Evolutionary conservation across 2,888 invertebrate genomes (phyloP).

Genomic region (Erpobdella octoculata): DNA sequence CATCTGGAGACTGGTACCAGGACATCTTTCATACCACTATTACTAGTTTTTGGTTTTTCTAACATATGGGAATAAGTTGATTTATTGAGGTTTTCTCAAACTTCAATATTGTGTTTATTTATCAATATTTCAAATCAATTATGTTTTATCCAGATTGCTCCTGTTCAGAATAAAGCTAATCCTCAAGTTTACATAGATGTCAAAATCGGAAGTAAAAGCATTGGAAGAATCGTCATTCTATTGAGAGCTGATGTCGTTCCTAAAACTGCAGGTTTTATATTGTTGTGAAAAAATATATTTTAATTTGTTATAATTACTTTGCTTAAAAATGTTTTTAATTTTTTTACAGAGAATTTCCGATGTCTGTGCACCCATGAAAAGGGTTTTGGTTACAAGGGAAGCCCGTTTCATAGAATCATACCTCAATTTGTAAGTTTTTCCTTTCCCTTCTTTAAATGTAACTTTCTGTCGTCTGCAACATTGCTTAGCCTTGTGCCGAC

Average conservation of each 20-base stretch:
- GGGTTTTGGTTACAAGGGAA: conserved; percentile 88
- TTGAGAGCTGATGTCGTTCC: conserved; percentile 86
- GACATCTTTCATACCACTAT: too few relatives aligned
- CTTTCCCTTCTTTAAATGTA: not conserved
- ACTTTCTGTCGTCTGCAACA: too few relatives aligned
- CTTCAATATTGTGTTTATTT: too few relatives aligned
- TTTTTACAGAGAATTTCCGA: conserved; percentile 66
- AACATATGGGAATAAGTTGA: too few relatives aligned
- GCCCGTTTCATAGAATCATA: conserved; percentile 82
- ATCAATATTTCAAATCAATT: not conserved
- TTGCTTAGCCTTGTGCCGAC: too few relatives aligned
- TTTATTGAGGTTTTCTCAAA: too few relatives aligned
- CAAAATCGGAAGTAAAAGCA: conserved; percentile 75
- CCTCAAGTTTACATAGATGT: conserved; percentile 89
- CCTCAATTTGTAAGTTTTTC: conserved; percentile 79
- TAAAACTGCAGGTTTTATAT: conserved; percentile 65
- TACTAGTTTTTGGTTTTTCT: too few relatives aligned
- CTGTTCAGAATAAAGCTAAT: conserved; percentile 39
- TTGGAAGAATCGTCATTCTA: conserved; percentile 84
- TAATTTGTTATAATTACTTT: not conserved
- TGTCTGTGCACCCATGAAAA: conserved; percentile 90
- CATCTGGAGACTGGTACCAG: too few relatives aligned
- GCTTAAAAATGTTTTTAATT: not conserved
- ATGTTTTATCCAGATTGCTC: not conserved
- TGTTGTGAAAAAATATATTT: not conserved